Percentiles rank a stretch among this genome's conserved stretches.
These are phyloP conservation scores for Orthosia cruda DNA, from an alignment of 2,888 invertebrate genomes.

Conservation along the genomic window DNA sequence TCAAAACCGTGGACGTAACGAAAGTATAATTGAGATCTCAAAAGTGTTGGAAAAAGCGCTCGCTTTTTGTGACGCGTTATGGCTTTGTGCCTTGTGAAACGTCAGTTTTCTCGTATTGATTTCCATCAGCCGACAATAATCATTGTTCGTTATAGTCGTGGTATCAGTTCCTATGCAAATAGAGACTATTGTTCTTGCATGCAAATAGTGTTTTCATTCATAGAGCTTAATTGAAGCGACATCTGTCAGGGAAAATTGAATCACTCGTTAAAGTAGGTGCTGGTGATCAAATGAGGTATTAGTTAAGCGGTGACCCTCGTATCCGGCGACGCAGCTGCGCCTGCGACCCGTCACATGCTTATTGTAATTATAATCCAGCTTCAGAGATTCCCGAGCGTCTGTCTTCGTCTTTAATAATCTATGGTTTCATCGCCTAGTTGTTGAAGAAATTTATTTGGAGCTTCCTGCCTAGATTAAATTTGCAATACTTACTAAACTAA, in stretches of 20 bases:
- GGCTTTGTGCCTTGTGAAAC: constrained; percentile 83
- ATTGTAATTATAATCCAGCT: constrained; percentile 82
- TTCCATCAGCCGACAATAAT: constrained; percentile 86
- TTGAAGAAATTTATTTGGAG: constrained; percentile 12
- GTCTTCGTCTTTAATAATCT: constrained; percentile 69
- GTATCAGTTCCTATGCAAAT: constrained; percentile 87
- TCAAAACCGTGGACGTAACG: constrained; percentile 83
- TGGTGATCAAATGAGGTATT: constrained; percentile 85
- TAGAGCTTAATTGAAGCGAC: constrained; percentile 87
- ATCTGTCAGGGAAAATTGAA: constrained; percentile 90
- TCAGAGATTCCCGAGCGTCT: constrained; percentile 74
- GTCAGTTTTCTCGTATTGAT: constrained; percentile 88
- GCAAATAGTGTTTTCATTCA: constrained; percentile 90
- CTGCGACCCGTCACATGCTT: constrained; percentile 80
- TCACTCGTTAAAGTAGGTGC: constrained; percentile 86
- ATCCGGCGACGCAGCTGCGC: constrained; percentile 89
- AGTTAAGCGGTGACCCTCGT: constrained; percentile 89
- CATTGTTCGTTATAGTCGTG: constrained; percentile 84
- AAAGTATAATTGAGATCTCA: constrained; percentile 82
- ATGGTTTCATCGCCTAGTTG: constrained; percentile 51
- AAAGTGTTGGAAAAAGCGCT: constrained; percentile 74
- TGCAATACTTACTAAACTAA: not conserved
- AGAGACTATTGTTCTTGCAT: constrained; percentile 84
- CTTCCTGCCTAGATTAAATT: not conserved
- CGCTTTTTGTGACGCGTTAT: constrained; percentile 74